Evolutionary conservation across 2,888 invertebrate genomes (phyloP).

Genomic region (Scaptodrosophila latifasciaeformis): DNA sequence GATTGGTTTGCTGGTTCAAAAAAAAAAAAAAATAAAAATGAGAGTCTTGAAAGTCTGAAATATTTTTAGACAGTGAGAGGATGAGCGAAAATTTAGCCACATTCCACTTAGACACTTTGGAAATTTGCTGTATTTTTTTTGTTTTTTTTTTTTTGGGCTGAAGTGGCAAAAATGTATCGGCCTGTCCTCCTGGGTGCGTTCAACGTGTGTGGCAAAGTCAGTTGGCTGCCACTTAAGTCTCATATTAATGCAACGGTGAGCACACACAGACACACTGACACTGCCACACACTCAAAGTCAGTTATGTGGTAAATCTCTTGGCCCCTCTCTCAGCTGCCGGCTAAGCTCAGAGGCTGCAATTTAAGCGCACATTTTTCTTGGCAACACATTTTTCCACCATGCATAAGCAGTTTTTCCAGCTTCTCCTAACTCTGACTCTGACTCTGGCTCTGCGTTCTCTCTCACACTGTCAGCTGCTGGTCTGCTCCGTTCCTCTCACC

Average conservation of each 20-base stretch:
- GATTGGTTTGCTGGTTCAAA: too few species aligned
- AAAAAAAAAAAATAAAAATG: too few species aligned
- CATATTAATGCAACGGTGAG: slow-evolving; percentile 67
- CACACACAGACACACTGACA: slow-evolving; percentile 25
- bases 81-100: too few species aligned
- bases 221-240: slow-evolving; percentile 58
- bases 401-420: slow-evolving; percentile 66
- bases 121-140: too few species aligned
- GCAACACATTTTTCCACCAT: slow-evolving; percentile 63
- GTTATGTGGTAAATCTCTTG: neutral
- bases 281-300: neutral
- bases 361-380: slow-evolving; percentile 68
- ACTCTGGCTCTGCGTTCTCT: slow-evolving; percentile 47
- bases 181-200: slow-evolving; percentile 32
- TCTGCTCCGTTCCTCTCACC: neutral
- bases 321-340: slow-evolving; percentile 9
- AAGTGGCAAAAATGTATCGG: too few species aligned
- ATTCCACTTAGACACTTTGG: too few species aligned
- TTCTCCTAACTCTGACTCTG: too few species aligned
- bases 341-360: too few species aligned
- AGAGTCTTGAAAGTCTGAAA: too few species aligned
- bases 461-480: too few species aligned
- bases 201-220: slow-evolving; percentile 60
- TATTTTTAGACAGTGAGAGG: too few species aligned
- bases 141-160: too few species aligned